Percentiles rank a stretch among this genome's conserved stretches.
Conservation (phyloP, 2,797 vertebrate genomes). For the Lindbergichthys nudifrons region DNA sequence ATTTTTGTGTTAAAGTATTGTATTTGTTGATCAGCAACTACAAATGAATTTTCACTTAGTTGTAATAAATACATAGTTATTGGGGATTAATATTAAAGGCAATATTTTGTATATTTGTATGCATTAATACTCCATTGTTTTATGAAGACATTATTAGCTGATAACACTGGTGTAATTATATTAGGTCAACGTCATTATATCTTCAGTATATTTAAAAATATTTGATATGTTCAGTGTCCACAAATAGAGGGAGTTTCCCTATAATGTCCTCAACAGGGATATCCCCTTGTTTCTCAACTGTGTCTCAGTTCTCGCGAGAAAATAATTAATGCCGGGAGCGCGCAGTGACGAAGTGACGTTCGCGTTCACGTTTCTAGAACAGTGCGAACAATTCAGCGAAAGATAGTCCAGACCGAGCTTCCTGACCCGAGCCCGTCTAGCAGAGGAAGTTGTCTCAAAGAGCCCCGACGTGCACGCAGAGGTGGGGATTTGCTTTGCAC, state of each 20-base stretch:
- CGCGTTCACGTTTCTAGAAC: constrained; percentile 57
- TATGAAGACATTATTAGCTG: no score
- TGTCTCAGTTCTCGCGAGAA: constrained; percentile 75
- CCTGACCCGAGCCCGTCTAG: constrained; percentile 38
- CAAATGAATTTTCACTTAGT: not conserved
- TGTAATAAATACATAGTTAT: not conserved
- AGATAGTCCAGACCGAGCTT: constrained; percentile 56
- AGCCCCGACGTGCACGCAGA: constrained; percentile 47
- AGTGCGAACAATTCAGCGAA: constrained; percentile 62
- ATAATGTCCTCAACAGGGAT: constrained; percentile 13
- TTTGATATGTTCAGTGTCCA: not conserved
- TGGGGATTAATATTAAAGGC: not conserved
- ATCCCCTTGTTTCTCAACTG: constrained; percentile 40
- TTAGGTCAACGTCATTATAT: not conserved
- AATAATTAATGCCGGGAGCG: constrained; percentile 16
- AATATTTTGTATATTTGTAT: not conserved
- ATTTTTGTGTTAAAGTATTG: no score
- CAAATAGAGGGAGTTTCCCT: constrained; percentile 37
- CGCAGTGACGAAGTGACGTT: constrained; percentile 56
- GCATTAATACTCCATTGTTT: not conserved
- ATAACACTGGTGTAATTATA: not conserved
- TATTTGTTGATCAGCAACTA: not conserved
- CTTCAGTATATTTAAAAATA: not conserved
- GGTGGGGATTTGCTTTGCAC: constrained; percentile 36
- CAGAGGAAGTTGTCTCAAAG: constrained; percentile 56